Evolutionary conservation across 2,797 vertebrate genomes (phyloP).

Genomic region (Bradypus variegatus): DNA sequence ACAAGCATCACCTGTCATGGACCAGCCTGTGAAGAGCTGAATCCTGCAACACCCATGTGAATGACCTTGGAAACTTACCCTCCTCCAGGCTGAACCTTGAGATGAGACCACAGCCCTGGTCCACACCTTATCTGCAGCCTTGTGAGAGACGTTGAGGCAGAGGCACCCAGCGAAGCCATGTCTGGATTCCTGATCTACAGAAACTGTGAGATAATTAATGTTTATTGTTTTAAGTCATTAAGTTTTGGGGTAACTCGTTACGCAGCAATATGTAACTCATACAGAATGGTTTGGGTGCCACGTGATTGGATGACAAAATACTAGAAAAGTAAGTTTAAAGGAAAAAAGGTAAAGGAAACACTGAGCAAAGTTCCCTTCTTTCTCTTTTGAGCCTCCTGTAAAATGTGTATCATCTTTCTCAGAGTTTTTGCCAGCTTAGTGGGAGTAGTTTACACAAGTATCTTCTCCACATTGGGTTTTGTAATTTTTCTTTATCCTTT

Average conservation of each 20-base stretch:
- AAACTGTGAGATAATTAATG: background rate
- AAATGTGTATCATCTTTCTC: background rate
- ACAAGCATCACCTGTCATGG: background rate
- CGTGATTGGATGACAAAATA: background rate
- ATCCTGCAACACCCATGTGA: background rate
- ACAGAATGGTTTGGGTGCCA: background rate
- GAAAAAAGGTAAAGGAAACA: background rate
- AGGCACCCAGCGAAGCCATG: background rate
- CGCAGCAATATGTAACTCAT: background rate
- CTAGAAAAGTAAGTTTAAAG: background rate
- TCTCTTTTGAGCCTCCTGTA: background rate
- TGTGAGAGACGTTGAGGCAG: background rate
- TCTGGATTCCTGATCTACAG: background rate
- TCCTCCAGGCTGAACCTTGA: background rate
- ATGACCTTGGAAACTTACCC: background rate
- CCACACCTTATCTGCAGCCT: background rate
- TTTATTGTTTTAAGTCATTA: background rate
- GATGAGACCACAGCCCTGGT: background rate
- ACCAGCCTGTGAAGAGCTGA: background rate
- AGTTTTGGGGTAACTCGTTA: background rate
- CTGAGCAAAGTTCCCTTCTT: background rate
- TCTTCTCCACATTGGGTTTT: background rate
- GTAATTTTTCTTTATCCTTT: background rate
- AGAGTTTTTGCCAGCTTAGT: background rate
- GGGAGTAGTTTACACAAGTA: background rate